Evolutionary conservation across 35 echinoderm and acorn worm species (phyloP), one percentile per base, ranked within the genome.

Genomic region (Amphiura filiformis): DNA sequence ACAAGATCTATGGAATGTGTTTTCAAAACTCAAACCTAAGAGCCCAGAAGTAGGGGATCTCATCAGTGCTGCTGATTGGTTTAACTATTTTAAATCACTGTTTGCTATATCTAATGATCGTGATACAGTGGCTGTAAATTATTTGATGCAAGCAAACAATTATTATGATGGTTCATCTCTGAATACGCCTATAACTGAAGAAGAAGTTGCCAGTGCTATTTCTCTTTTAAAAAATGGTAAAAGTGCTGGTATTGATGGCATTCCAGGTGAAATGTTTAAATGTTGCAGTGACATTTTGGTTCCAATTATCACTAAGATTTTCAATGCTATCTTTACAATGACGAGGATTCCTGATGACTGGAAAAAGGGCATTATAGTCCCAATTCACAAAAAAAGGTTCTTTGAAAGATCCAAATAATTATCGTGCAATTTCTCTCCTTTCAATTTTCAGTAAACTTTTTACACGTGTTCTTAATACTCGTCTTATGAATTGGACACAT

Each of bases 221-320:
- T 70, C 11, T 70, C 15, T 13, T 15, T 70, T 70, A 23, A 70
- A 70, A 70, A 70, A 70, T 30, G 61, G 61, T n/a, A 70, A 70
- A 70, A 70, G 17, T 30, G 61, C 61, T 15, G 9, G 61, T 70
- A 70, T 70, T 70, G 61, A 70, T 70, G 61, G 61, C 4, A 11
- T 70, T 13, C 61, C 61, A 26, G 61, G 61, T 70, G 61, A 70
- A 70, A 70, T 70, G 61, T 70, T 70, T 23, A 70, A 70, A 70
- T 70, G 28, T 30, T 26, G 17, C 28, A 30, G 15, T 70, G 4
- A 18, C 26, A 70, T 70, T 70, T 26, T 70, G 15, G 61, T 70
- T 26, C 61, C 61, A 13, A 3, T 70, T 30, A 70, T 70, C 61
- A 70, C 61, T 15, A 70, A 70, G 61, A 70, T 70, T 70, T 70